A percentile compares a stretch with the other conserved stretches of the same genome.
These are phyloP conservation scores for Tricholaema leucomelas DNA, from an alignment of 2,113 vertebrate species.

Conservation along the genomic window DNA sequence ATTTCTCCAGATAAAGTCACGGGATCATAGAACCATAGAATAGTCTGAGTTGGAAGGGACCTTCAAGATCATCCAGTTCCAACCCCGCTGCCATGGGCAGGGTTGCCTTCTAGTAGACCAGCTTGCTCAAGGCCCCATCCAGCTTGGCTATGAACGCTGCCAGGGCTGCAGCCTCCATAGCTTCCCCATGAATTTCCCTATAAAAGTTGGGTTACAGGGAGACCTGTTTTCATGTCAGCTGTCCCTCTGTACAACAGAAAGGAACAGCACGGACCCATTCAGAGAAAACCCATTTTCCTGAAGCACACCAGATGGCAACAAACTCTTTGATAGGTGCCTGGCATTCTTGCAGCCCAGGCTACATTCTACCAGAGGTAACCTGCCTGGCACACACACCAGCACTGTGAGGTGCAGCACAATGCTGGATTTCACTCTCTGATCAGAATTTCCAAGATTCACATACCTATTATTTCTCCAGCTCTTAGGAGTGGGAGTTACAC, in stretches of 20 bases:
- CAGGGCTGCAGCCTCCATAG: no score
- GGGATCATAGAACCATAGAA: no score
- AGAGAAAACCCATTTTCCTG: neutral
- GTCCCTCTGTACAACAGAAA: neutral
- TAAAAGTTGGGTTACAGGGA: neutral
- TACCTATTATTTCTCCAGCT: neutral
- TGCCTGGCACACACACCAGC: neutral
- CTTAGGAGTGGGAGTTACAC: neutral
- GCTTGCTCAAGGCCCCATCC: no score
- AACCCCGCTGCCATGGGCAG: no score
- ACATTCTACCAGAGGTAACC: neutral
- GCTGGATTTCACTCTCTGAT: neutral
- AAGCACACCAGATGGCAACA: neutral
- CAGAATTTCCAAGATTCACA: neutral
- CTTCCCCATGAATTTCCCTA: neutral
- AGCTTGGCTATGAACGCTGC: no score
- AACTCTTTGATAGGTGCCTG: neutral
- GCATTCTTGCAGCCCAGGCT: neutral
- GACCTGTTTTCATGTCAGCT: neutral
- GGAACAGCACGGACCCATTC: neutral
- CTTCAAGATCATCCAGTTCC: no score
- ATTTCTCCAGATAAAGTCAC: neutral
- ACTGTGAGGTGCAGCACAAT: neutral
- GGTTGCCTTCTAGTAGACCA: no score
- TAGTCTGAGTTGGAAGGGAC: no score